A percentile compares a stretch with the other conserved stretches of the same genome.
phyloP scores from a whole-genome alignment of 2,888 invertebrate species.

The Eupeodes luniger region DNA sequence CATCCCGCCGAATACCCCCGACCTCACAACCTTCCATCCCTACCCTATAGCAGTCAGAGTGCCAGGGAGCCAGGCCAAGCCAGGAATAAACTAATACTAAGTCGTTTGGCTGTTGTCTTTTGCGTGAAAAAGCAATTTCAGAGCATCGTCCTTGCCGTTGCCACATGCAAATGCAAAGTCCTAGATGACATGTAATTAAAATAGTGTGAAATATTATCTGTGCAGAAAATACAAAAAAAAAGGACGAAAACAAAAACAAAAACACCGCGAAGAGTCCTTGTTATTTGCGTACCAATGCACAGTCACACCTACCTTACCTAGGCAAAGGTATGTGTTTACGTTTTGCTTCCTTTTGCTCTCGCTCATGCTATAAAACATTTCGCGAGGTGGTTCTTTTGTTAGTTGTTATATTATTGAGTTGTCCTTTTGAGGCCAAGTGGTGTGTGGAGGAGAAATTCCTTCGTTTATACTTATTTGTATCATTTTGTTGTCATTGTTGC shows the following conservation, averaged over 20 bases:
- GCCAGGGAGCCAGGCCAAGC: background rate
- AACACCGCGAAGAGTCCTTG: conserved; percentile 59
- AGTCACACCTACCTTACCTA: conserved; percentile 21
- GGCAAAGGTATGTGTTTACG: background rate
- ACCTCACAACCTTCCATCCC: background rate
- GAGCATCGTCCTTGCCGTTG: conserved; percentile 63
- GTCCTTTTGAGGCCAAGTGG: conserved; percentile 30
- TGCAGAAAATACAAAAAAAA: conserved; percentile 46
- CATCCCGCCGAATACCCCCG: background rate
- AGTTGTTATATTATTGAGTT: conserved; percentile 34
- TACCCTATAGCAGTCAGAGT: background rate
- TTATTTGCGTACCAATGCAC: conserved; percentile 72
- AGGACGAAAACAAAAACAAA: conserved; percentile 25
- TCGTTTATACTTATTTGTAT: conserved; percentile 17
- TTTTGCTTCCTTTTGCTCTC: conserved; percentile 11
- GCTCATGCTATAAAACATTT: conserved; percentile 7
- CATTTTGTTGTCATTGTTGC: background rate
- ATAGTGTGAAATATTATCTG: conserved; percentile 76
- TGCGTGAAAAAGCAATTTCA: conserved; percentile 70
- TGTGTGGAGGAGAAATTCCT: conserved; percentile 3
- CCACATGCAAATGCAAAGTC: conserved; percentile 70
- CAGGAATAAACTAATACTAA: conserved; percentile 43
- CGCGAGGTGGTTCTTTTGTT: conserved; percentile 13
- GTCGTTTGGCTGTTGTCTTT: conserved; percentile 54
- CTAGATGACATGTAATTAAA: conserved; percentile 76